These are phyloP conservation scores for Nemotelus pantherinus DNA, from an alignment of 2,888 invertebrate genomes.

Conservation along the genomic window DNA sequence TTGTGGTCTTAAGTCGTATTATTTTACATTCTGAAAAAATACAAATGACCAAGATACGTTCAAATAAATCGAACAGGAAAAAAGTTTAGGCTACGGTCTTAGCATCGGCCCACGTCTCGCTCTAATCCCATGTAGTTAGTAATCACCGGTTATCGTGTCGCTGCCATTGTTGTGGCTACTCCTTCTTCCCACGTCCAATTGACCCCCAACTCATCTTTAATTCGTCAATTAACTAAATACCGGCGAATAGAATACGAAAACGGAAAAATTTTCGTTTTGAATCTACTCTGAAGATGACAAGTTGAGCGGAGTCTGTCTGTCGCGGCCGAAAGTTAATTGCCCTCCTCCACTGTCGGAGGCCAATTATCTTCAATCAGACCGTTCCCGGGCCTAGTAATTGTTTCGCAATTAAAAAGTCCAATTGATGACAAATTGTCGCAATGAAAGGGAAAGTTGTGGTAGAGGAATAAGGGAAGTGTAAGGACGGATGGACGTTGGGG, in stretches of 20 bases:
- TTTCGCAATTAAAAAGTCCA: constrained; percentile 43
- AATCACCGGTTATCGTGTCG: too few species aligned
- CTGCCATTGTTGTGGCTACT: too few species aligned
- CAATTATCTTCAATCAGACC: constrained; percentile 42
- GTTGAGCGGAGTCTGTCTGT: background rate
- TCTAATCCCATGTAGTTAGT: too few species aligned
- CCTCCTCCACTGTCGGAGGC: constrained; percentile 38
- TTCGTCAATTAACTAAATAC: constrained; percentile 37
- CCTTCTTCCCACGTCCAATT: constrained; percentile 39
- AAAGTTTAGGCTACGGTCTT: too few species aligned
- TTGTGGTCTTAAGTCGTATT: too few species aligned
- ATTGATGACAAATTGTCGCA: constrained; percentile 33
- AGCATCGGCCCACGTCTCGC: too few species aligned
- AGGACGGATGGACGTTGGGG: background rate
- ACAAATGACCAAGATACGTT: too few species aligned
- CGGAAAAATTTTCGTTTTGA: constrained; percentile 4
- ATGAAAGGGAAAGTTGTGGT: constrained; percentile 31
- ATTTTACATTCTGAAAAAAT: too few species aligned
- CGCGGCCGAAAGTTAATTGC: constrained; percentile 30
- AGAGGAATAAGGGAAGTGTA: constrained; percentile 20
- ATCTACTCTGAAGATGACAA: background rate
- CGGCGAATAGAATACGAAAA: background rate
- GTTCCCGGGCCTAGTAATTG: constrained; percentile 30
- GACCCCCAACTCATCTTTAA: constrained; percentile 37
- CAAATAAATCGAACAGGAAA: too few species aligned